Base-by-base conservation (phyloP, 2,797 vertebrate species). In the Lithobates sylvaticus region DNA sequence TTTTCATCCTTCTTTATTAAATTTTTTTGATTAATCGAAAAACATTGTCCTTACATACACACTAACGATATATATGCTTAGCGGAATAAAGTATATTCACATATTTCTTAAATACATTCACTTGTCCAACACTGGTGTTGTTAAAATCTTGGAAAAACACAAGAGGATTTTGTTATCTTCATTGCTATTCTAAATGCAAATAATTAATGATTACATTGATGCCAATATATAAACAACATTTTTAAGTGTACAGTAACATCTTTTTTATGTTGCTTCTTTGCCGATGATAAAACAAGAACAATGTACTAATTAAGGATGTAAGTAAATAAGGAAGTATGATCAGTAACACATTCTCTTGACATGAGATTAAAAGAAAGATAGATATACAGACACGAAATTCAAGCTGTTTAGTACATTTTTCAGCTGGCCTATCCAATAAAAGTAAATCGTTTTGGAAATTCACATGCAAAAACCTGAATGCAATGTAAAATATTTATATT, bases 401-500 rank as follows among this genome's bases (percentile, higher is more conserved):
- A 44, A 84, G 44, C 44, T 84, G 61, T 80, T 78, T 36, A 23
- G 83, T 84, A 84, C 32, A 54, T 29, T 34, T 79, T 58, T 44
- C 81, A 87, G 70, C 81, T 83, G 76, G 81, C 9, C n/a, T 69
- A 39, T 58, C 76, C 65, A 69, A 80, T 79, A 84, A 87, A 87
- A 75, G 3, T 13, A 39, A 84, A 15, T 47, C 1, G 39, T 84
- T 84, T 18, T 79, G 61, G 34, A 27, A 78, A 61, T 7, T 34
- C 61, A 78, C 27, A 42, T 34, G 39, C 61, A 87, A 69, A 72
- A 68, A 79, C 81, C 47, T 21, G 58, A 83, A 81, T 42, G 74
- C 12, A 42, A 68, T 26, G 18, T 87, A 69, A 78, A 83, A 75
- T 79, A 84, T 87, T 87, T 87, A 87, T 27, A 54, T 79, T 83